Evolutionary conservation across 1,140 invertebrate genomes (phyloP), one percentile per base, ranked within the genome.

Genomic region (Liolophura sinensis): DNA sequence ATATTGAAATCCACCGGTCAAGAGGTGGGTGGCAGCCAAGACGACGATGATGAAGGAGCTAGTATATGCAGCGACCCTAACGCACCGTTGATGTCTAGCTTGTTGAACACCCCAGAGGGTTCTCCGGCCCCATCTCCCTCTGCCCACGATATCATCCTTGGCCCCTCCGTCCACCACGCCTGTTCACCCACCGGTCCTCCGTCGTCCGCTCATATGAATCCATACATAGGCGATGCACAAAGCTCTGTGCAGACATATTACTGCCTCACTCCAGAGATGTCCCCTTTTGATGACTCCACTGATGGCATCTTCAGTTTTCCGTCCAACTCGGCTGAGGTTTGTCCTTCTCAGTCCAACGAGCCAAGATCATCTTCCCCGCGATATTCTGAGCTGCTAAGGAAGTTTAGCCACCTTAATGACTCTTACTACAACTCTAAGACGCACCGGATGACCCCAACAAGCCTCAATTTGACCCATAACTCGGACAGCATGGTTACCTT

Each of bases 21-120:
- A 40, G 31, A 40, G 31, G 31, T 9, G 31, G 31, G 31, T 40
- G 31, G 31, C 31, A 40, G 3, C 31, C 51, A 54, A 24, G 51
- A 20, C 51, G 24, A 24, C 24, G 51, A 20, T 54, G 51, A 20
- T 54, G 51, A 54, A 20, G 24, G 7, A 12, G 24, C 3, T 12
- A 24, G n/a, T 54, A 24, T 20, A 24, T 20, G 24, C 7, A 20
- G 51, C 12, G 24, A 24, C 51, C 51, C 50, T 18, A 63, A 49
- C 31, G 58, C 65, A 40, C 62, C 67, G 1, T 60, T 68, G 54
- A 48, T 69, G 46, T 67, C 67, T 20, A 69, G 64, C 48, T 64
- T 74, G 12, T 65, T 72, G 27, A 68, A 72, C 65, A 75, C 73
- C 15, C 73, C 73, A 1, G 73, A 75, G 31, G 67, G 72, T n/a